These are phyloP conservation scores for Acanthococcus lagerstroemiae DNA, from an alignment of 2,888 invertebrate species.

Conservation along the genomic window DNA sequence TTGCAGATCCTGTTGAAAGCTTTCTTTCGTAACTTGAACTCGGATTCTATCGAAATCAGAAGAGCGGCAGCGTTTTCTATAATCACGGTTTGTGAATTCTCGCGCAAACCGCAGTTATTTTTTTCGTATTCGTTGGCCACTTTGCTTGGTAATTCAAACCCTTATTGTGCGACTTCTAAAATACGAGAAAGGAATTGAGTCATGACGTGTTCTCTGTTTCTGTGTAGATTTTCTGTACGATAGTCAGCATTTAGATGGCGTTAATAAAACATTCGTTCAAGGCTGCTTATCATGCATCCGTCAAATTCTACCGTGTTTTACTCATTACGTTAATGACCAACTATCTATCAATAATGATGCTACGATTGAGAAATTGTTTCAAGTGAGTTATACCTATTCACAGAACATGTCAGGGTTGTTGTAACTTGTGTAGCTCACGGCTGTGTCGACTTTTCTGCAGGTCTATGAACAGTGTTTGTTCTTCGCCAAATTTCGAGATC, in stretches of 20 bases:
- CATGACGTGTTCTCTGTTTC: neutral
- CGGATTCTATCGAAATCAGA: constrained; percentile 55
- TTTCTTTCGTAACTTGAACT: constrained; percentile 54
- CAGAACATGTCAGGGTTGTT: neutral
- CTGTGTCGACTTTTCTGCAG: constrained; percentile 47
- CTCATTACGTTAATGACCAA: neutral
- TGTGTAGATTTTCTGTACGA: constrained; percentile 10
- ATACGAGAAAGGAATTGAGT: too few relatives aligned
- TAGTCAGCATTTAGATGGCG: neutral
- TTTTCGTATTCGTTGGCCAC: constrained; percentile 46
- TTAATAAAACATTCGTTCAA: constrained; percentile 1
- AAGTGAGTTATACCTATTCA: neutral
- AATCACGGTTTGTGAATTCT: constrained; percentile 66
- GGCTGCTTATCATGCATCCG: constrained; percentile 23
- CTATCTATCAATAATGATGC: neutral
- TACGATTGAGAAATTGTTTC: neutral
- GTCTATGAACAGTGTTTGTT: constrained; percentile 66
- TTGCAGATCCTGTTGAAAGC: constrained; percentile 53
- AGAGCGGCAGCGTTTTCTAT: constrained; percentile 73
- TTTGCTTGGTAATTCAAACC: constrained; percentile 22
- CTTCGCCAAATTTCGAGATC: constrained; percentile 60
- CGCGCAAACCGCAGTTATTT: constrained; percentile 58
- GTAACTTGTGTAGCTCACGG: neutral
- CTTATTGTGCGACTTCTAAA: too few relatives aligned
- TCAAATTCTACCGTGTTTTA: constrained; percentile 12